Evolutionary conservation across 2,797 vertebrate species (phyloP), one percentile per base, ranked within the genome.

Genomic region (Diglossa cyanea): DNA sequence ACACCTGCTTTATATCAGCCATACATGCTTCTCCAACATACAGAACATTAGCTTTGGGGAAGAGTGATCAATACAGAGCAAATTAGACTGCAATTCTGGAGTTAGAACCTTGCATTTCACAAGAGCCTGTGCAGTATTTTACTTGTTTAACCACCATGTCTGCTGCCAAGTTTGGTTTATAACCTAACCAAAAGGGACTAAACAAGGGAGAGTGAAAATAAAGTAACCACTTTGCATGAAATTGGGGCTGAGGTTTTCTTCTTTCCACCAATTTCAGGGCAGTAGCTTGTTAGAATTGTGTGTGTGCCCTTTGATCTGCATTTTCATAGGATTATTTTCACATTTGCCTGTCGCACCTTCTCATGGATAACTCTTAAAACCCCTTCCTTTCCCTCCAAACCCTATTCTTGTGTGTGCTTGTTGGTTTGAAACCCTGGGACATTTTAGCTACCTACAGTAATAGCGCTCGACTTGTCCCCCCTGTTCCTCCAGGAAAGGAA

Each of bases 401-500:
- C 92, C 96, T 95, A 93, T 93, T 97, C 97, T 97, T 97, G 90
- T 98, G 95, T 97, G 94, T 98, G 97, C 98, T 97, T 98, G 97
- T 98, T 98, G 98, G 97, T 98, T 97, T 97, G 94, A 98, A 97
- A 98, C 97, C 97, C 95, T 97, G 97, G 97, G 98, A 98, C 96
- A 97, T 96, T 97, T 98, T 98, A 98, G 98, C 97, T 97, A 97
- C 98, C 97, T 97, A 98, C 98, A 98, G 98, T 99, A 99, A 99
- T 99, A 98, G 98, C 98, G 94, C 99, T 98, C 99, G 99, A 98
- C 99, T 99, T 99, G 99, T 98, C 99, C 98, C 98, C 98, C 99
- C 98, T 99, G 99, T 99, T 99, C 98, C 98, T 99, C 98, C 99
- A 99, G 99, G 99, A 99, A 99, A 99, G 99, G 99, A 99, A 99